phyloP scores from a whole-genome alignment of 30 jellyfish, hydroid and myxozoan species.

The Turritopsis rubra region DNA sequence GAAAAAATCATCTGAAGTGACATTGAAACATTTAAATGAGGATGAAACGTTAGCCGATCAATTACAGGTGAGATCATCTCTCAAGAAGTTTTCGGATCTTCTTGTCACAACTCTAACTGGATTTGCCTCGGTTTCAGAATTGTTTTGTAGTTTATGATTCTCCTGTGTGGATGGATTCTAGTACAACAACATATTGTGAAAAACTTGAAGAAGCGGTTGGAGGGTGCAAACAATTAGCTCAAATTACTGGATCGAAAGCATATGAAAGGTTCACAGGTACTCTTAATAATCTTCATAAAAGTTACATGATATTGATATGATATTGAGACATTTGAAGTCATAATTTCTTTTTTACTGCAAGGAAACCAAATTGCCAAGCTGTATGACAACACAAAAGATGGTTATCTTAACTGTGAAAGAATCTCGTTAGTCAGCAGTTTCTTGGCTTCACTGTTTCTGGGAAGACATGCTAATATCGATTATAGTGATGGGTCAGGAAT shows the following conservation, averaged over 20 bases:
- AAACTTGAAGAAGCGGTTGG: slow-evolving; percentile 59
- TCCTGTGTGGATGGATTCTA: slow-evolving; percentile 95
- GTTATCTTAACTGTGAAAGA: slow-evolving; percentile 53
- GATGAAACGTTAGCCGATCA: slow-evolving; percentile 35
- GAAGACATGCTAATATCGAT: slow-evolving; percentile 79
- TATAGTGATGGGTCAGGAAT: slow-evolving; percentile 95
- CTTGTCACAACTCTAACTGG: background rate
- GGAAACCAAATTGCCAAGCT: slow-evolving; percentile 85
- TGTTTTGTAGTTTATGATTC: slow-evolving; percentile 42
- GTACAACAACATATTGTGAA: slow-evolving; percentile 62
- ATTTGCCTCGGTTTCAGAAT: slow-evolving; percentile 23
- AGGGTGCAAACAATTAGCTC: slow-evolving; percentile 54
- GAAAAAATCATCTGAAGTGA: slow-evolving; percentile 40
- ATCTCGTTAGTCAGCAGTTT: slow-evolving; percentile 79
- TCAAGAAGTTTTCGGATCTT: background rate
- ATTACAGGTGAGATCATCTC: slow-evolving; percentile 43
- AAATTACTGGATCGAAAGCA: slow-evolving; percentile 73
- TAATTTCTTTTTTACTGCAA: background rate
- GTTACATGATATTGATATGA: background rate
- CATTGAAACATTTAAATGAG: slow-evolving; percentile 26
- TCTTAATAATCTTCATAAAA: background rate
- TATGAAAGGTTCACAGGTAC: slow-evolving; percentile 66
- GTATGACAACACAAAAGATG: slow-evolving; percentile 1
- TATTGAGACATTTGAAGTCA: background rate
- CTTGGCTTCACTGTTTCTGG: slow-evolving; percentile 69